Conservation (phyloP, 53 echinoderm and acorn worm species). For the Luidia sarsii region DNA sequence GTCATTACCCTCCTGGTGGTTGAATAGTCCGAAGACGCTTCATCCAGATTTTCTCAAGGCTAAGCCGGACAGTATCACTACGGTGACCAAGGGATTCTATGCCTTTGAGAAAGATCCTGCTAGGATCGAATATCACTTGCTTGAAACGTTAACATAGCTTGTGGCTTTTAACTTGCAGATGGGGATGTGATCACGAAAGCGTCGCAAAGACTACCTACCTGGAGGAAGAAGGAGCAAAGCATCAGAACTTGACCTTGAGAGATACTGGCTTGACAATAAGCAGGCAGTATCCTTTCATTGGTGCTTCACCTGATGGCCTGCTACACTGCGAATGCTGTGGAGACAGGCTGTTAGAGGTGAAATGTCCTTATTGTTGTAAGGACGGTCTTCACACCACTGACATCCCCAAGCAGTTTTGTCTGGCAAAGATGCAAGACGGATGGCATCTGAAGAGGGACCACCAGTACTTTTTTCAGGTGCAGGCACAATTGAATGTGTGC, state of each 20-base stretch:
- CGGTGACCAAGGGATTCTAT: no score
- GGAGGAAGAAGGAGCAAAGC: background rate
- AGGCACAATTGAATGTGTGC: constrained; percentile 23
- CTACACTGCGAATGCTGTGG: constrained; percentile 13
- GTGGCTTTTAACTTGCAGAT: background rate
- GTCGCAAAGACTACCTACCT: background rate
- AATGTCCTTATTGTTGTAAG: constrained; percentile 19
- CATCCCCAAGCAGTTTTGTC: background rate
- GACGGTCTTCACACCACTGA: constrained; percentile 4
- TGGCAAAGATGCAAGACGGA: background rate
- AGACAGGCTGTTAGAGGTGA: constrained; percentile 15
- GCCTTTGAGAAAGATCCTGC: no score
- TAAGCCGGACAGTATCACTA: no score
- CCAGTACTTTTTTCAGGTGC: constrained; percentile 25
- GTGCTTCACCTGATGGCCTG: constrained; percentile 8
- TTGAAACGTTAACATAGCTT: no score
- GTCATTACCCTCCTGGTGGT: no score
- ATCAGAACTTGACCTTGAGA: background rate
- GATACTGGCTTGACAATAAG: constrained; percentile 3
- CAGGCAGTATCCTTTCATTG: background rate
- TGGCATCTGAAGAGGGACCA: constrained; percentile 26
- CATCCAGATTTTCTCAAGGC: no score
- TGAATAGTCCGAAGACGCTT: no score
- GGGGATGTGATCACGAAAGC: constrained; percentile 33
- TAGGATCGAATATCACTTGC: background rate